Conservation (phyloP, 2,113 vertebrate species). For the Corythaixoides concolor region DNA sequence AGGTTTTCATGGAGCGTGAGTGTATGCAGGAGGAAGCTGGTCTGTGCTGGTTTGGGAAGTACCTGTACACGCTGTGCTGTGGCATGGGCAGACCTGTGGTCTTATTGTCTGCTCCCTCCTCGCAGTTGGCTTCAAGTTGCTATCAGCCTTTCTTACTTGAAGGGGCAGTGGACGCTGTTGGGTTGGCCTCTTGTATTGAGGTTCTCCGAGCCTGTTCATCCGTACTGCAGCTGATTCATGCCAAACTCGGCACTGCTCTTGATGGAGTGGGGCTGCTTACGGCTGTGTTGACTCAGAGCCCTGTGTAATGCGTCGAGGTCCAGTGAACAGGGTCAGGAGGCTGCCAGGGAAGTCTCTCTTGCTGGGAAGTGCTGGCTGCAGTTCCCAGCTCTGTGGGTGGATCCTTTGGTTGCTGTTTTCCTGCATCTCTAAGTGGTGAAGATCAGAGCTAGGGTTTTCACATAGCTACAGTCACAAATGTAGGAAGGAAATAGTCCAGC, state of each 20-base stretch:
- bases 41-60: neutral
- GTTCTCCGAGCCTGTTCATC: neutral
- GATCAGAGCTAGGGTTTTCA: neutral
- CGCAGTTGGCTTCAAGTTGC: neutral
- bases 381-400: neutral
- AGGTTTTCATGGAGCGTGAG: neutral
- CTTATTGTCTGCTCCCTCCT: rapidly evolving
- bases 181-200: neutral
- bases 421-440: neutral
- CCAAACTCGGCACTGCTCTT: neutral
- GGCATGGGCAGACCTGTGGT: neutral
- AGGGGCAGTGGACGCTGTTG: neutral
- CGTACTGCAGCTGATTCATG: neutral
- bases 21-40: neutral
- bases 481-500: neutral
- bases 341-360: neutral
- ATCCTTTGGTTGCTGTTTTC: neutral
- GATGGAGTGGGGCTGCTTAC: neutral
- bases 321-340: neutral
- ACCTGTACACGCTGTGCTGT: neutral
- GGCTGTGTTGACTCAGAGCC: neutral
- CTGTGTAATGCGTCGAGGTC: rapidly evolving
- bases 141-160: neutral
- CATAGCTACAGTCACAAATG: neutral
- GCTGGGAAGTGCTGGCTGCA: neutral